These are phyloP conservation scores for Mamestra brassicae DNA, from an alignment of 2,888 invertebrate species.

Conservation along the genomic window DNA sequence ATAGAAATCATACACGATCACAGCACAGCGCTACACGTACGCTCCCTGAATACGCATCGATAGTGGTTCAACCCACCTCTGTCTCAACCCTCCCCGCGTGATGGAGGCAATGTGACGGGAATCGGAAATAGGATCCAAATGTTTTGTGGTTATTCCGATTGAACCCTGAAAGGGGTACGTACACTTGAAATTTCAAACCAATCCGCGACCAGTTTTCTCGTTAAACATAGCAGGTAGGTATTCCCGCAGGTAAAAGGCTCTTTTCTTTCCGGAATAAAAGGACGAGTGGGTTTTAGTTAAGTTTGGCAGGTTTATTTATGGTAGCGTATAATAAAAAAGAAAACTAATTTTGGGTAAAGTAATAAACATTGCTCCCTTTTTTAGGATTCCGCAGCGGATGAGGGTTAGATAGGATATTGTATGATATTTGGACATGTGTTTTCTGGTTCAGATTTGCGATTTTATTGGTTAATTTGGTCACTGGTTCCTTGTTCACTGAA, in stretches of 20 bases:
- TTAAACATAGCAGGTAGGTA: conserved; percentile 76
- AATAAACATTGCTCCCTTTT: conserved; percentile 65
- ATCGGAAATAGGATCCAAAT: conserved; percentile 86
- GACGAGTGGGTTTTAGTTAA: conserved; percentile 69
- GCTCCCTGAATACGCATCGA: conserved; percentile 75
- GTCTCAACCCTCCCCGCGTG: conserved; percentile 75
- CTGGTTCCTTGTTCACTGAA: background rate
- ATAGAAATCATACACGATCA: conserved; percentile 64
- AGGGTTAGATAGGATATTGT: conserved; percentile 55
- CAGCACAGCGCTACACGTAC: conserved; percentile 58
- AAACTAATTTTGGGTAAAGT: conserved; percentile 68
- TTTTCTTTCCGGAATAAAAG: conserved; percentile 72
- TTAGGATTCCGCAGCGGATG: conserved; percentile 54
- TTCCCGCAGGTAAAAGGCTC: conserved; percentile 77
- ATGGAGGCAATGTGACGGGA: conserved; percentile 86
- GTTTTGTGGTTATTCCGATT: conserved; percentile 88
- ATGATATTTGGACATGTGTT: conserved; percentile 45
- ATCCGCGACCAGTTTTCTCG: conserved; percentile 78
- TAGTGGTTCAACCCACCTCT: conserved; percentile 76
- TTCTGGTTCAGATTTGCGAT: conserved; percentile 22
- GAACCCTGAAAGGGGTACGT: conserved; percentile 85
- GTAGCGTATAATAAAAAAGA: conserved; percentile 67
- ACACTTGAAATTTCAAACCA: conserved; percentile 83
- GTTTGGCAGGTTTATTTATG: conserved; percentile 70
- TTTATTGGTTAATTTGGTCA: conserved; percentile 15